Evolutionary conservation across 2,797 vertebrate species (phyloP), one percentile per base, ranked within the genome.

Genomic region (Telmatherina bonti): DNA sequence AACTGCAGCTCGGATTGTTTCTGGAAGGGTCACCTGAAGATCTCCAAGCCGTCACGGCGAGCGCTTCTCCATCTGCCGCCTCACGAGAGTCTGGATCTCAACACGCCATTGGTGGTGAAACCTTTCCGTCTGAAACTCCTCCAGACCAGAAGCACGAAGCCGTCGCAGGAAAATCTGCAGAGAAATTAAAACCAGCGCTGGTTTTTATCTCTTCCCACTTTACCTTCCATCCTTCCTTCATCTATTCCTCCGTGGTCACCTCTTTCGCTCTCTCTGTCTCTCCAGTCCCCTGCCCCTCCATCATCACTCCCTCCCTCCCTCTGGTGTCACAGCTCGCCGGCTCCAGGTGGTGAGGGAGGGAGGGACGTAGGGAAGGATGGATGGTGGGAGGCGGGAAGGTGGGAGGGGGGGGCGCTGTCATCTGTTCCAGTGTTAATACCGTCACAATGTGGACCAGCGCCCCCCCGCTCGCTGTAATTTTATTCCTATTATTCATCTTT

Each of bases 321-420:
- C 85, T 68, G 89, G 90, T 91, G 92, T 93, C 92, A 93, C 74
- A 83, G 89, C 91, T 94, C 92, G 87, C 90, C 92, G 88, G 90
- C 88, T 93, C 92, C 94, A 95, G 94, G 93, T 95, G 94, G 91
- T 83, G 89, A 85, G 89, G 89, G 91, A 91, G 84, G 77, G 43
- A 80, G 84, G 81, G 87, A 89, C 33, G 79, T 33, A 83, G 82
- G 82, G 83, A 85, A 69, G 85, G 80, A 86, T 47, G 78, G 76
- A 89, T 68, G 67, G 82, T 85, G 76, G 83, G 63, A 77, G 61
- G 83, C 72, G 82, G 70, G 74, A 76, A 70, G 79, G 67, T 66
- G 59, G 78, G 71, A 60, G 66, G 69, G 49, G 52, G 69, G 62
- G 26, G 78, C 26, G 73, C 70, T 74, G 71, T 94, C 91, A 91